Evolutionary conservation across 1,140 invertebrate species (phyloP).

Genomic region (Leguminivora glycinivorella): DNA sequence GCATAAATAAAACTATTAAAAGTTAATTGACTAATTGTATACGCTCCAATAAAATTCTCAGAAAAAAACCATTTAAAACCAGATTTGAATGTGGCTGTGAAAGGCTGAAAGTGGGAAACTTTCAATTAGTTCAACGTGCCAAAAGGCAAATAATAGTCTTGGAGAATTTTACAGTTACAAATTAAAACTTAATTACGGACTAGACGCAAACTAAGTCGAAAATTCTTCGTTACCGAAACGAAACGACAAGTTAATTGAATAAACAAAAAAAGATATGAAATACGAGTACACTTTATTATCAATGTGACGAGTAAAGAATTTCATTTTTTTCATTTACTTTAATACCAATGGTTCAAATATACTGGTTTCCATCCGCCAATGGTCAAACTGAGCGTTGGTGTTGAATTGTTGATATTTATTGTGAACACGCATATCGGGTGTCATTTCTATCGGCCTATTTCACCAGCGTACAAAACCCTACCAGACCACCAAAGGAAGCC

Average conservation of each 20-base stretch:
- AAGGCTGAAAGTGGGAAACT: not conserved
- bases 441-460: constrained; percentile 20
- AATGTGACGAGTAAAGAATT: too few species aligned
- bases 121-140: not conserved
- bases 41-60: not conserved
- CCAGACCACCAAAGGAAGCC: not conserved
- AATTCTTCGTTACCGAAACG: not conserved
- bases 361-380: not conserved
- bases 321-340: too few species aligned
- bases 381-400: not conserved
- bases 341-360: not conserved
- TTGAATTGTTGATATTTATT: not conserved
- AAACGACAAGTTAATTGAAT: too few species aligned
- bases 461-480: not conserved
- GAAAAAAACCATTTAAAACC: not conserved
- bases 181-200: not conserved
- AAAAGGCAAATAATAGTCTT: not conserved
- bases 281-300: too few species aligned
- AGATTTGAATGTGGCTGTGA: too few species aligned
- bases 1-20: constrained; percentile 7
- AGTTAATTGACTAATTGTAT: not conserved
- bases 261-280: too few species aligned
- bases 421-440: constrained; percentile 2
- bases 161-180: not conserved
- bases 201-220: not conserved